Evolutionary conservation across 2,888 invertebrate genomes (phyloP).

Genomic region (Ischnus inquisitorius): DNA sequence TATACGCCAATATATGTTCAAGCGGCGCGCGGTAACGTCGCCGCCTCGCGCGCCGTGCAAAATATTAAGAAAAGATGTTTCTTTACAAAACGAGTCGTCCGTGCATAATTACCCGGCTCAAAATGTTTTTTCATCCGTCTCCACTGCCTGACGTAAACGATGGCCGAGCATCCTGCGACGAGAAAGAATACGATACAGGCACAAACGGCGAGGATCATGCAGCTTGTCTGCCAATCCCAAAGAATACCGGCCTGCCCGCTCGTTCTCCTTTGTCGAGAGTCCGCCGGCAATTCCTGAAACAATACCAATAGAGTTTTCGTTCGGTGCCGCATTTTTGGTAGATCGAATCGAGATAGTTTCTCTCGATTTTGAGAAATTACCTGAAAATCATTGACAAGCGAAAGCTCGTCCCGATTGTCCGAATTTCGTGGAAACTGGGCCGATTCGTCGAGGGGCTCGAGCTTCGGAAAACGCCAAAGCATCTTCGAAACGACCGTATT

Average conservation of each 20-base stretch:
- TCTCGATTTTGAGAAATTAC: conserved; percentile 6
- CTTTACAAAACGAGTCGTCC: background rate
- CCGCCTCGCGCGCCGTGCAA: background rate
- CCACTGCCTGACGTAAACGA: conserved; percentile 93
- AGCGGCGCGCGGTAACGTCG: no score
- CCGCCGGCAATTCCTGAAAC: conserved; percentile 69
- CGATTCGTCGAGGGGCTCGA: conserved; percentile 41
- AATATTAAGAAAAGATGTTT: no score
- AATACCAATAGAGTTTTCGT: background rate
- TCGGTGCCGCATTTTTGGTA: background rate
- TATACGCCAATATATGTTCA: background rate
- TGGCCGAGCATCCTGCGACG: conserved; percentile 91
- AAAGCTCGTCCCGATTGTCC: conserved; percentile 50
- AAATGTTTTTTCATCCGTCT: conserved; percentile 91
- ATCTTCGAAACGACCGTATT: conserved; percentile 73
- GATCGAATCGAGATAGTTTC: background rate
- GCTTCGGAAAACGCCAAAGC: conserved; percentile 74
- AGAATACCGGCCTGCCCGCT: conserved; percentile 85
- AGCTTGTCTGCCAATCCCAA: conserved; percentile 92
- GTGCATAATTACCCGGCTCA: conserved; percentile 88
- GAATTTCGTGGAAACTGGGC: conserved; percentile 34
- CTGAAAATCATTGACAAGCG: conserved; percentile 50
- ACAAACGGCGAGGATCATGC: conserved; percentile 90
- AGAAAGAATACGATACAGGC: conserved; percentile 93
- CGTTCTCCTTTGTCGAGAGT: conserved; percentile 73